Conservation (phyloP, 2,113 vertebrate species). For the Bothrops jararaca region DNA sequence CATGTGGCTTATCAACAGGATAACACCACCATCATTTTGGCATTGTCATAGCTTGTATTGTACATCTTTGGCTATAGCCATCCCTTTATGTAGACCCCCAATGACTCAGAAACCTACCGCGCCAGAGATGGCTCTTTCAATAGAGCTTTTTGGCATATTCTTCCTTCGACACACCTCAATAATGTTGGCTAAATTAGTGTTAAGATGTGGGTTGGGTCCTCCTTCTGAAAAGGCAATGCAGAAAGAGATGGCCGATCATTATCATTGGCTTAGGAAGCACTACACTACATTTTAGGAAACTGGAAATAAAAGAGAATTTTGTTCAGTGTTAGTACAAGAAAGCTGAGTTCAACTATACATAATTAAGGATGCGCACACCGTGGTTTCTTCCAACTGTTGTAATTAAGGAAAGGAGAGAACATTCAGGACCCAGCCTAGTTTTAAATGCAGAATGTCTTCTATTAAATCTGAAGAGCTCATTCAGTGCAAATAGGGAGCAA, state of each 20-base stretch:
- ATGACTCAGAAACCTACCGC: slow-evolving; percentile 68
- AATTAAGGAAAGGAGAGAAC: background rate
- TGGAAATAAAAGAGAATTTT: background rate
- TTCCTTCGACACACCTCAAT: slow-evolving; percentile 81
- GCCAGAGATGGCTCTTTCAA: slow-evolving; percentile 78
- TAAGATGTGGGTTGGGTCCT: slow-evolving; percentile 82
- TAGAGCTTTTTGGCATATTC: slow-evolving; percentile 81
- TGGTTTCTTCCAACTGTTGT: background rate
- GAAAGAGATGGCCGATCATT: background rate
- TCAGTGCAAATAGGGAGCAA: background rate
- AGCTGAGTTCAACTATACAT: background rate
- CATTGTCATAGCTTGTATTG: background rate
- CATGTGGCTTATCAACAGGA: background rate
- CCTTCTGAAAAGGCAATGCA: slow-evolving; percentile 72
- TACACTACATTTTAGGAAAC: background rate
- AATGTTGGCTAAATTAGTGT: slow-evolving; percentile 73
- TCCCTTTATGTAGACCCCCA: background rate
- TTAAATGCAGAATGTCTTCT: background rate
- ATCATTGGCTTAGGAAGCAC: background rate
- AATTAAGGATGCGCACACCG: background rate
- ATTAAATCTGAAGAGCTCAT: background rate
- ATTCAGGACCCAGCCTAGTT: background rate
- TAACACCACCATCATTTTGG: background rate
- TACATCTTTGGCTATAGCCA: background rate
- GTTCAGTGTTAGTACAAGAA: background rate